Conservation (phyloP, 2,113 vertebrate species). For the Tursiops truncatus region DNA sequence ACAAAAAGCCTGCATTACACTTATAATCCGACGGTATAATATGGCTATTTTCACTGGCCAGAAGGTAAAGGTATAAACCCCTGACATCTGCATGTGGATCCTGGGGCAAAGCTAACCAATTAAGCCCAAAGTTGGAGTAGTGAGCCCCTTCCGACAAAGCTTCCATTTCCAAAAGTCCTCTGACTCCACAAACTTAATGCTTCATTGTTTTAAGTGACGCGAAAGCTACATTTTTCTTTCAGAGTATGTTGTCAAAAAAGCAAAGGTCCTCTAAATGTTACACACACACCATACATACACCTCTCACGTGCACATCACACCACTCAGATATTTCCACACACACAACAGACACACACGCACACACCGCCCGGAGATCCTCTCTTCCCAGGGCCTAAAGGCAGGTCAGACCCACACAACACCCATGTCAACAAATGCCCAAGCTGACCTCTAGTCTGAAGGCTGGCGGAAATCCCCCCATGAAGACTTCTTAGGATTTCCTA, state of each 20-base stretch:
- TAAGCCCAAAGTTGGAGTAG: neutral
- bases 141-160: neutral
- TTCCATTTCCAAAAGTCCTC: neutral
- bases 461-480: neutral
- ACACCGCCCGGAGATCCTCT: neutral
- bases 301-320: too few relatives aligned
- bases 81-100: too few relatives aligned
- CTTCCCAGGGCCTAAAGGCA: neutral
- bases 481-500: too few relatives aligned
- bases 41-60: neutral
- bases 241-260: neutral
- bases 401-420: neutral
- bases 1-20: neutral
- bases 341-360: too few relatives aligned
- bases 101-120: accelerated
- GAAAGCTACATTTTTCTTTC: neutral
- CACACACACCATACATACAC: neutral
- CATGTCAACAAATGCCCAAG: neutral
- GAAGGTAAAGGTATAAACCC: neutral
- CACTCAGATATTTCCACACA: neutral
- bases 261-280: neutral
- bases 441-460: neutral
- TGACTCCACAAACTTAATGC: neutral
- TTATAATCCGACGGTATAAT: neutral
- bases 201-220: neutral